Evolutionary conservation across 92 coral and sea anemone species (phyloP), one percentile per base, ranked within the genome.

Genomic region (Palythoa grandiflora): DNA sequence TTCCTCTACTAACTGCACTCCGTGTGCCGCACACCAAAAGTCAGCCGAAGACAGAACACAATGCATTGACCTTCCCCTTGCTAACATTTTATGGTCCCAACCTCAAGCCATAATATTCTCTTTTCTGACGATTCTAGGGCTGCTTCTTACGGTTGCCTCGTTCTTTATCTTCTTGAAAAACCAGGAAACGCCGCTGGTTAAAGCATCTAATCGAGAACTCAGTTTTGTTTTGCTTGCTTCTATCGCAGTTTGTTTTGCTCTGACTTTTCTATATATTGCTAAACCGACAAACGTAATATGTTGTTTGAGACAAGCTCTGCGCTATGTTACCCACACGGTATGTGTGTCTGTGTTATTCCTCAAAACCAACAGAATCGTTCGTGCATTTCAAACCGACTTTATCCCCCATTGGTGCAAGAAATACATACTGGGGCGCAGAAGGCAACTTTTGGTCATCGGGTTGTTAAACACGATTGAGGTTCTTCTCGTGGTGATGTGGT

Each of bases 151-250:
- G 5, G 3, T 40, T 7, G 68, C 77, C 59, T 63, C 94, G 1
- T 36, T 87, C 63, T 87, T 71, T 13, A 89, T 92, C 17, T 94
- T 92, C 78, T 3, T 88, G 2, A 44, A 78, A 59, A 35, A 89
- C 51, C 83, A 87, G 50, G 77, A 90, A 78, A 94, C 94, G 5
- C 96, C 96, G 1, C 54, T 94, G 15, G 93, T 94, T 15, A 94
- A 92, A 28, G 96, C 93, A 1, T 94, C 94, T 54, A 94, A 94
- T 63, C 92, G 96, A 13, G 96, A 94, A 52, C 93, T 94, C 36
- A 92, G 94, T 71, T 88, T 88, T 71, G 75, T 94, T 11, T 71
- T 94, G 86, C 85, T 94, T 39, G 73, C 87, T 10, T 59, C 92
- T 3, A 92, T 94, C 47, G 87, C 90, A 6, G 61, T 92, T 79